These are phyloP conservation scores for Sinocyclocheilus anophthalmus DNA, from an alignment of 2,113 vertebrate genomes.

Conservation along the genomic window DNA sequence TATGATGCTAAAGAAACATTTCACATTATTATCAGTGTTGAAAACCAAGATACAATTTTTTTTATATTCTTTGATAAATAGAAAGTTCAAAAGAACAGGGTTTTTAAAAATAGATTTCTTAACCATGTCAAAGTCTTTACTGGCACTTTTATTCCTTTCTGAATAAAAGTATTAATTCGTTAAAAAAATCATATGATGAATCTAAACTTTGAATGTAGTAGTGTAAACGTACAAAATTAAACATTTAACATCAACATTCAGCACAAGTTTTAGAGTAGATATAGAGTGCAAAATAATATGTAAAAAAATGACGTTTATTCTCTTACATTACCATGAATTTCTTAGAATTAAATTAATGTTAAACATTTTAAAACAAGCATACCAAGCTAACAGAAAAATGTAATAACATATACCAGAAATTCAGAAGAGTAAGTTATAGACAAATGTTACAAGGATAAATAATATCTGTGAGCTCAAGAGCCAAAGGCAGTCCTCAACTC, in stretches of 20 bases:
- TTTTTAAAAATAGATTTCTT: not conserved
- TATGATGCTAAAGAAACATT: not conserved
- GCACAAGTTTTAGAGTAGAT: not conserved
- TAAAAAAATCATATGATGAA: not conserved
- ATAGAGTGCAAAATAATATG: too few species aligned
- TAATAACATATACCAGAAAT: not conserved
- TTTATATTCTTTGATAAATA: not conserved
- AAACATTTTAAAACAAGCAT: not conserved
- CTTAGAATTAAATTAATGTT: not conserved
- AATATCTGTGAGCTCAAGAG: constrained; percentile 24
- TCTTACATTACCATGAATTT: not conserved
- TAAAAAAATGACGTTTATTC: not conserved
- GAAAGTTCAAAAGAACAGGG: not conserved
- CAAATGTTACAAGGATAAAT: constrained; percentile 18
- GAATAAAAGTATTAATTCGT: not conserved
- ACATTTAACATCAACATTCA: not conserved
- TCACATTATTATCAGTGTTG: not conserved
- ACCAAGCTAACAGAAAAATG: too few species aligned
- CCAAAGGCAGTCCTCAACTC: constrained; percentile 16
- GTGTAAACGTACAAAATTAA: too few species aligned
- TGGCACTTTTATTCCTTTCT: not conserved
- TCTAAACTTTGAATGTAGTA: not conserved
- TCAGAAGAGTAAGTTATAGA: not conserved
- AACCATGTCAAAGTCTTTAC: not conserved
- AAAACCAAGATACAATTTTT: not conserved